These are phyloP conservation scores for Lucilia cuprina DNA, from an alignment of 1,140 invertebrate genomes.

Conservation along the genomic window DNA sequence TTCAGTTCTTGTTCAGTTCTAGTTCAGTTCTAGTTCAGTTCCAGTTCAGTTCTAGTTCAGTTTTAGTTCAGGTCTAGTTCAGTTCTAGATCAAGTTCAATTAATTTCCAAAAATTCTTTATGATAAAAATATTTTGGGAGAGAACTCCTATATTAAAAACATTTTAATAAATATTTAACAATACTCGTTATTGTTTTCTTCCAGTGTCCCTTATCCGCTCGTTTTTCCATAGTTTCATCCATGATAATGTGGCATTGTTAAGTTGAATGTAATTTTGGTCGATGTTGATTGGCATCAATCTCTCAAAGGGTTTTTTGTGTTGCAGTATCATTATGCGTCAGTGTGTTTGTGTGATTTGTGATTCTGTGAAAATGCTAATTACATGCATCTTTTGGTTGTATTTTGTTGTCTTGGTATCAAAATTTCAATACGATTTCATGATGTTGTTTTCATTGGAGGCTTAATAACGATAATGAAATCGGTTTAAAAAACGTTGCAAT, in stretches of 20 bases:
- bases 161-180: not conserved
- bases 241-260: not conserved
- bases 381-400: not conserved
- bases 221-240: not conserved
- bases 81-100: no score
- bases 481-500: no score
- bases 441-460: no score
- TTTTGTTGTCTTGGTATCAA: not conserved
- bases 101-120: no score
- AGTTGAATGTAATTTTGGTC: not conserved
- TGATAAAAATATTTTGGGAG: no score
- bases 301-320: not conserved
- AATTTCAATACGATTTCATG: no score
- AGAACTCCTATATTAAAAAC: no score
- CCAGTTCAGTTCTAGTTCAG: no score
- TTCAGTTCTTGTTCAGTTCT: no score
- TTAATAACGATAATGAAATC: no score
- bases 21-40: no score
- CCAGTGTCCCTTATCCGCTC: not conserved
- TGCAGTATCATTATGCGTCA: not conserved
- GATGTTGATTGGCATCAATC: conserved; percentile 13
- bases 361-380: conserved; percentile 12
- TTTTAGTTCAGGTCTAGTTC: no score
- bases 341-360: not conserved
- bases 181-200: not conserved